phyloP scores from a whole-genome alignment of 2,113 vertebrate species.

The Thinocorus orbignyianus region DNA sequence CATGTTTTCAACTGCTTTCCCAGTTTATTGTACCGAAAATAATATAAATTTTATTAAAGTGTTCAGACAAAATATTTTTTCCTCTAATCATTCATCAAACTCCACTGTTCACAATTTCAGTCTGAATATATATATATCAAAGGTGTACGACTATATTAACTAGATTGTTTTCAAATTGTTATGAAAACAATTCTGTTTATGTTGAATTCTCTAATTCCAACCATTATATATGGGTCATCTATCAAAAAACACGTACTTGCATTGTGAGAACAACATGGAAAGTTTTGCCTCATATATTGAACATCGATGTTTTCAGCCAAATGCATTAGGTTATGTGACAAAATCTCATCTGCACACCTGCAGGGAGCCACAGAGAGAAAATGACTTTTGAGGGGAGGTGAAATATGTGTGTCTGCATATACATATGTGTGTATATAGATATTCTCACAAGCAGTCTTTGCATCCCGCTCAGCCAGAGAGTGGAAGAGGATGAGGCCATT shows the following conservation, averaged over 20 bases:
- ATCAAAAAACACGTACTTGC: neutral
- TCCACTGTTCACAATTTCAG: neutral
- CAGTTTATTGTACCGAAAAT: neutral
- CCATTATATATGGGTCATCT: neutral
- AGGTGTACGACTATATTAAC: neutral
- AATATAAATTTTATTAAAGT: neutral
- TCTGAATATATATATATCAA: neutral
- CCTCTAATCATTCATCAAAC: neutral
- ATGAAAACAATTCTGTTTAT: neutral
- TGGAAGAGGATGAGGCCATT: neutral
- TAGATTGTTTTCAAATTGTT: neutral
- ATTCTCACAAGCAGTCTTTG: neutral
- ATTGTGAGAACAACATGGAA: neutral
- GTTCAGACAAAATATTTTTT: neutral
- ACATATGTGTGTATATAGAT: neutral
- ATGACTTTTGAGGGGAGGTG: neutral
- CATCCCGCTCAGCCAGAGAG: too few relatives aligned
- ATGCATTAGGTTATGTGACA: neutral
- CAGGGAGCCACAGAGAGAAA: neutral
- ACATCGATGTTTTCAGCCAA: neutral
- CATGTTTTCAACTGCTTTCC: neutral
- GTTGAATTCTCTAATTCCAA: neutral
- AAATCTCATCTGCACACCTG: neutral
- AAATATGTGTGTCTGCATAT: neutral
- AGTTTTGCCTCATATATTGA: neutral